Conservation (phyloP, 2,113 vertebrate species). For the Oncorhynchus nerka region DNA sequence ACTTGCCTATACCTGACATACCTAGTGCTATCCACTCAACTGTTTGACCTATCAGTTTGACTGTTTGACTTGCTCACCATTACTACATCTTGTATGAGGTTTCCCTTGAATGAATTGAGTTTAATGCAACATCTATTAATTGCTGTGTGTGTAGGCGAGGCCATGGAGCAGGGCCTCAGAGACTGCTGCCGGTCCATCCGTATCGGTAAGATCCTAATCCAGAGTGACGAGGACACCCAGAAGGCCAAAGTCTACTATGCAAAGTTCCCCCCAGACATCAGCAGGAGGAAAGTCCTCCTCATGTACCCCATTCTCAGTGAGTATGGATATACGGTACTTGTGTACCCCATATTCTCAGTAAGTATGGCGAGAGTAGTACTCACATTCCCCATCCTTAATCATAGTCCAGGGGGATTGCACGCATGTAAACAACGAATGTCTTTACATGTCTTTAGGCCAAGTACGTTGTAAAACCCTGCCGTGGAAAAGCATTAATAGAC, state of each 20-base stretch:
- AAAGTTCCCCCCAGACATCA: constrained; percentile 96
- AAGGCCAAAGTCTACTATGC: constrained; percentile 97
- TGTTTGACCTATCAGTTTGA: neutral
- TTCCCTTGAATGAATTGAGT: neutral
- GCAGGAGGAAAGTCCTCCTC: constrained; percentile 93
- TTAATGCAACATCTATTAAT: neutral
- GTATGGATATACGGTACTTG: neutral
- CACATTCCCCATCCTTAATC: no score
- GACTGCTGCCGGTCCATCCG: constrained; percentile 96
- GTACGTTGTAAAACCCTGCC: no score
- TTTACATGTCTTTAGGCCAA: no score
- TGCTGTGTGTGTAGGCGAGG: constrained; percentile 78
- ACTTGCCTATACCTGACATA: neutral
- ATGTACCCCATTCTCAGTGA: constrained; percentile 98
- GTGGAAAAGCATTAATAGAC: no score
- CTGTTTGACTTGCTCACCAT: neutral
- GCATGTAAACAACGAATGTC: no score
- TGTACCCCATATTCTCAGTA: neutral
- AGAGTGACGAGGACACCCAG: constrained; percentile 97
- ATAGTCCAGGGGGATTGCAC: no score
- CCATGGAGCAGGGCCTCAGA: constrained; percentile 95
- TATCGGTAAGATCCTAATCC: constrained; percentile 97
- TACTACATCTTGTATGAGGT: neutral
- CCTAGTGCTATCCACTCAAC: neutral
- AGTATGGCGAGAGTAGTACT: neutral